Evolutionary conservation across 1,140 invertebrate genomes (phyloP).

Genomic region (Drosophila gunungcola): DNA sequence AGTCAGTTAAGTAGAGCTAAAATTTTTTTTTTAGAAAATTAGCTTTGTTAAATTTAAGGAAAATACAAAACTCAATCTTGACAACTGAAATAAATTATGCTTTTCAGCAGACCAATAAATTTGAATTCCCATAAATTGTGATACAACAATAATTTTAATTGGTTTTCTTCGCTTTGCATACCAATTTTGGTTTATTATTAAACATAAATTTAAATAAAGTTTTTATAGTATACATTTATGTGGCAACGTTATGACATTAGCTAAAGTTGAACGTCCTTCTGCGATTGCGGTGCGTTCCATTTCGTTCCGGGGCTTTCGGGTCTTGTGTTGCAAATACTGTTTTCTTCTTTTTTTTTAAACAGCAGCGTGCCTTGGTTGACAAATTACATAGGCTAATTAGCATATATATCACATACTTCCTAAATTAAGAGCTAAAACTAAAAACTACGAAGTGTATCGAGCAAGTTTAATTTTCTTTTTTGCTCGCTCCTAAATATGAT

Average conservation of each 20-base stretch:
- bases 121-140: neutral
- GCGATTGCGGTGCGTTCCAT: conserved; percentile 1
- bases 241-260: conserved; percentile 62
- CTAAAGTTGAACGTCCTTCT: conserved; percentile 32
- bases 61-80: no score
- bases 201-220: conserved; percentile 55
- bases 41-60: no score
- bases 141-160: conserved; percentile 32
- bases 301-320: conserved; percentile 13
- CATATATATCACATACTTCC: conserved; percentile 52
- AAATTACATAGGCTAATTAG: conserved; percentile 53
- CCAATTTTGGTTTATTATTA: conserved; percentile 59
- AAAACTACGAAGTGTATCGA: conserved; percentile 41
- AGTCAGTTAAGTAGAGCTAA: no score
- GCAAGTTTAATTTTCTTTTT: neutral
- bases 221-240: conserved; percentile 61
- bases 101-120: neutral
- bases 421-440: conserved; percentile 47
- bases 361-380: conserved; percentile 37
- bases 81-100: no score
- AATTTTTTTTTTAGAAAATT: no score
- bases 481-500: conserved; percentile 44
- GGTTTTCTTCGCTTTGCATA: conserved; percentile 50
- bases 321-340: conserved; percentile 49
- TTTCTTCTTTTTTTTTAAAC: conserved; percentile 18